Evolutionary conservation across 2,888 invertebrate species (phyloP), one percentile per base, ranked within the genome.

Genomic region (Xiphydria camelus): DNA sequence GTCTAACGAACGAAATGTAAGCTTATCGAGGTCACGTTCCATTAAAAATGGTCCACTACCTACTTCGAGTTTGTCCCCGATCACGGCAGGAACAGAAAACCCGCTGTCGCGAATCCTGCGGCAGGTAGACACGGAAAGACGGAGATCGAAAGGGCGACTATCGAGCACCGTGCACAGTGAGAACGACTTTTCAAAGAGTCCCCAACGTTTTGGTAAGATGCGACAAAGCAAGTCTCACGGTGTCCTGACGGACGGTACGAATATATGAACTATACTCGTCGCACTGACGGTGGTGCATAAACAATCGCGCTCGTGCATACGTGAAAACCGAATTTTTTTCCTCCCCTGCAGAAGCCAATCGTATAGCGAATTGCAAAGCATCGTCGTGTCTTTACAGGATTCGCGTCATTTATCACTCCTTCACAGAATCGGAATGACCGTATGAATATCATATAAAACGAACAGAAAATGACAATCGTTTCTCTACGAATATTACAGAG

Each of bases 11-110:
- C 56, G 55, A 12, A 51, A 45, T 22, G 15, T 49, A 14, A 62
- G 61, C 52, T 71, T 69, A 10, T 69, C 70, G 2, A 57, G 62
- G 21, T 45, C 53, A n/a, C 58, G 67, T 3, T 50, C 64, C 5
- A 19, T 59, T 10, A 66, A 57, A 41, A 52, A 47, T 41, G 49
- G 49, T 33, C 35, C 49, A 2, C 18, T 25, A 2, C 38, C 61
- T 32, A 62, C 47, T 42, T 33, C 62, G 9, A 65, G 45, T 36
- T 43, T 66, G 7, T 70, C 70, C 5, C 66, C 69, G 14, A 62
- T 64, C 29, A 49, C 51, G 49, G 45, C 53, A 6, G 59, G 54
- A 3, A 49, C 57, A 4, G 67, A 65, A 3, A 56, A 55, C 41
- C 46, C 61, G 5, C 43, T 72, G 17, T 46, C 49, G 3, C 53